Percentiles rank a stretch among this genome's conserved stretches.
Conservation (phyloP, 1,140 invertebrate genomes). For the Drosophila tsacasi region DNA sequence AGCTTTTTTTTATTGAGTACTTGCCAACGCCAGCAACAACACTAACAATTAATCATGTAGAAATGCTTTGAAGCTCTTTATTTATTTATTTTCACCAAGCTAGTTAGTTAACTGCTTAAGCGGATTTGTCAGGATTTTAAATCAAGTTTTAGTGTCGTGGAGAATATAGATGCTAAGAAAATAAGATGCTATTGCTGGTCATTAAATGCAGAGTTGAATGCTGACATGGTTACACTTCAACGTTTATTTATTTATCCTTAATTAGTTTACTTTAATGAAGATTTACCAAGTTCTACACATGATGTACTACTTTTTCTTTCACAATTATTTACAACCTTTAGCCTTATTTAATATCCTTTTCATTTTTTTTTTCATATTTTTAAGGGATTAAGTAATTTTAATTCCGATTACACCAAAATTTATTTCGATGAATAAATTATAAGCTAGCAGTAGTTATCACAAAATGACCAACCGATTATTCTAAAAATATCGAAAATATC, state of each 20-base stretch:
- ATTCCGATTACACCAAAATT: too few relatives aligned
- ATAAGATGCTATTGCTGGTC: too few relatives aligned
- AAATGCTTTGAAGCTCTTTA: slow-evolving; percentile 5
- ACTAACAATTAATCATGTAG: slow-evolving; percentile 12
- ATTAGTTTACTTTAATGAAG: background rate
- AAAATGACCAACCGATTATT: background rate
- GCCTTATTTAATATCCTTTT: background rate
- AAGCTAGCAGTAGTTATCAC: too few relatives aligned
- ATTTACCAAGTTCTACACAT: background rate
- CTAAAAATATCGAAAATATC: background rate
- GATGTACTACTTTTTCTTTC: background rate
- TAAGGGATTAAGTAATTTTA: too few relatives aligned
- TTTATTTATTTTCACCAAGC: slow-evolving; percentile 27
- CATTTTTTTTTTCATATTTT: too few relatives aligned
- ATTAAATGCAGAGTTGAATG: background rate
- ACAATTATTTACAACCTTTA: background rate
- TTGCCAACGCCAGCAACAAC: background rate
- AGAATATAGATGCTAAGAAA: background rate
- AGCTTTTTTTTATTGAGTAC: slow-evolving; percentile 17
- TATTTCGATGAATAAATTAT: too few relatives aligned
- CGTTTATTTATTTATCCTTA: background rate
- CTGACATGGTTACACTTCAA: background rate
- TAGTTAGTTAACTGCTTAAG: slow-evolving; percentile 12
- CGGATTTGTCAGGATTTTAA: slow-evolving; percentile 27
- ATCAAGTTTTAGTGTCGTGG: background rate